A percentile compares a stretch with the other conserved stretches of the same genome.
These are phyloP conservation scores for Drosophila siamana DNA, from an alignment of 2,888 invertebrate species.

Conservation along the genomic window DNA sequence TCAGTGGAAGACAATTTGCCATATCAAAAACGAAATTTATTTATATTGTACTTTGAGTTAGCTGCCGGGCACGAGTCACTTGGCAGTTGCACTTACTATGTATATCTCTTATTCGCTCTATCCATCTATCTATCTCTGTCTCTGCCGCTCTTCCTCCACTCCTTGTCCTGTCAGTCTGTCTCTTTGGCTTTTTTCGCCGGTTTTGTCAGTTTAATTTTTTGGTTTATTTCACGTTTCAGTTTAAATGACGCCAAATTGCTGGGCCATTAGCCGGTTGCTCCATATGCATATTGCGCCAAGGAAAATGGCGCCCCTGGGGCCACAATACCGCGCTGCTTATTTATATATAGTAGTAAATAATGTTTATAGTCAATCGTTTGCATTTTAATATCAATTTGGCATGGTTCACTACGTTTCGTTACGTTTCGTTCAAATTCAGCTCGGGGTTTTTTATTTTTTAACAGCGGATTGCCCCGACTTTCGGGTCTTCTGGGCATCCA, in stretches of 20 bases:
- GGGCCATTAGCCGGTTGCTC: constrained; percentile 66
- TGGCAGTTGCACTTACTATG: constrained; percentile 13
- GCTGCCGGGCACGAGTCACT: constrained; percentile 62
- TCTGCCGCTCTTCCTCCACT: constrained; percentile 7
- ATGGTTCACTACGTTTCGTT: constrained; percentile 18
- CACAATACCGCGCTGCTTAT: constrained; percentile 37
- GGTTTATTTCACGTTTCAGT: constrained; percentile 72
- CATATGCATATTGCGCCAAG: constrained; percentile 58
- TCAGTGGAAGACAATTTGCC: constrained; percentile 50
- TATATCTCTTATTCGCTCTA: not conserved
- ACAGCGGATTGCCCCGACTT: not conserved
- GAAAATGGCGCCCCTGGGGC: constrained; percentile 32
- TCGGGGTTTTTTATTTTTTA: constrained; percentile 10
- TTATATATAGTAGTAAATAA: constrained; percentile 65
- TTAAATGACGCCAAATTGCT: constrained; percentile 78
- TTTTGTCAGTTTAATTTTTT: constrained; percentile 74
- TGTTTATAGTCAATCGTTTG: constrained; percentile 75
- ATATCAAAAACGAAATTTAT: constrained; percentile 67
- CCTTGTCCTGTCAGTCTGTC: constrained; percentile 2
- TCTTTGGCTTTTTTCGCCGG: constrained; percentile 25
- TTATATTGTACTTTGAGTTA: constrained; percentile 62
- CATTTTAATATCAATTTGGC: constrained; percentile 77
- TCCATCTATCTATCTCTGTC: too few relatives aligned
- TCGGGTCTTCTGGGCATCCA: constrained; percentile 41
- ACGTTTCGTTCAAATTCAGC: not conserved